Percentiles rank a stretch among this genome's conserved stretches.
Evolutionary conservation across 1,140 invertebrate genomes (phyloP).

Genomic region (Tetranychus urticae): DNA sequence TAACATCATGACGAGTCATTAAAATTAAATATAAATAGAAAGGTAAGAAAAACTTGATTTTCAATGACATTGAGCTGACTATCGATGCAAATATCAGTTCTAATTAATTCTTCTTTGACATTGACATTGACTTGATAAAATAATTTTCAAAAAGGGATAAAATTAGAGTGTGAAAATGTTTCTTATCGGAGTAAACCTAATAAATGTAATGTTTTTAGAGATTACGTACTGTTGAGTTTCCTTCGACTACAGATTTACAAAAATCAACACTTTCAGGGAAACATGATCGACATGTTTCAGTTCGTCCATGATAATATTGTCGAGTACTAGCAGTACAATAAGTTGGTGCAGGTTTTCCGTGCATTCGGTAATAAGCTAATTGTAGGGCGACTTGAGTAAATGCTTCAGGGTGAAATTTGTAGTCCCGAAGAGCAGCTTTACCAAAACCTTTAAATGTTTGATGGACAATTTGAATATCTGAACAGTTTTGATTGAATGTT

Average conservation of each 20-base stretch:
- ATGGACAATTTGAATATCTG: slow-evolving; percentile 6
- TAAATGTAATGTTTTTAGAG: too few relatives aligned
- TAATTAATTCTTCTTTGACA: too few relatives aligned
- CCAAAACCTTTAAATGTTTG: slow-evolving; percentile 27
- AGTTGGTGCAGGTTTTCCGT: slow-evolving; percentile 23
- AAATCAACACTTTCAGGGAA: slow-evolving; percentile 21
- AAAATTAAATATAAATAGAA: too few relatives aligned
- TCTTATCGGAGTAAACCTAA: too few relatives aligned
- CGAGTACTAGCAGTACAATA: slow-evolving; percentile 30
- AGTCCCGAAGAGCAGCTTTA: slow-evolving; percentile 25
- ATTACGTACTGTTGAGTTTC: slow-evolving; percentile 13
- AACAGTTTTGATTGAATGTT: slow-evolving; percentile 3
- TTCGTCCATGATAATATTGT: slow-evolving; percentile 26
- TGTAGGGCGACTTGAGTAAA: slow-evolving; percentile 38
- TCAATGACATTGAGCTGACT: background rate
- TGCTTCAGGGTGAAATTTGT: slow-evolving; percentile 32
- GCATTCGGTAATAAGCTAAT: slow-evolving; percentile 30
- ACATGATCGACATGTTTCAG: slow-evolving; percentile 29
- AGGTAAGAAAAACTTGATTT: too few relatives aligned
- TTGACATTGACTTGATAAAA: too few relatives aligned
- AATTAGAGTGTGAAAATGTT: background rate
- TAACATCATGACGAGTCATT: too few relatives aligned
- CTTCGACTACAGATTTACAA: slow-evolving; percentile 20
- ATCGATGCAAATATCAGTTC: background rate
- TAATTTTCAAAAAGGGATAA: too few relatives aligned